A percentile compares a stretch with the other conserved stretches of the same genome.
phyloP scores from a whole-genome alignment of 2,113 vertebrate genomes.

The Syrrhaptes paradoxus region DNA sequence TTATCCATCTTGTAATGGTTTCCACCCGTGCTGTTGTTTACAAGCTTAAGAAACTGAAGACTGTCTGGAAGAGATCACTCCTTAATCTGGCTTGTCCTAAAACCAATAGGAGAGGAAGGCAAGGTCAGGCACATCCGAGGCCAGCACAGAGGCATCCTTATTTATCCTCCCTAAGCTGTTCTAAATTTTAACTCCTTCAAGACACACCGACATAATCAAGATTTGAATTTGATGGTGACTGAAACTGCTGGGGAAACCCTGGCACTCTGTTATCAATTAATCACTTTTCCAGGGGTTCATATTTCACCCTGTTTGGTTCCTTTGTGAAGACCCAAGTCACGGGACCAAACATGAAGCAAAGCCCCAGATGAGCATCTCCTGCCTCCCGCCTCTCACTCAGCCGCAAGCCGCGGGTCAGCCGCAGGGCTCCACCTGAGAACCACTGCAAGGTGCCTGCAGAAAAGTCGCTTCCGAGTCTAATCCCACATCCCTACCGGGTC shows the following conservation, averaged over 20 bases:
- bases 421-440: neutral
- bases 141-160: constrained; percentile 9
- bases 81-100: constrained; percentile 54
- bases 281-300: neutral
- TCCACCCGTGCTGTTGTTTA: constrained; percentile 31
- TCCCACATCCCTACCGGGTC: neutral
- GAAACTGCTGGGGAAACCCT: neutral
- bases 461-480: neutral
- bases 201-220: neutral
- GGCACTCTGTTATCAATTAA: neutral
- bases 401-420: neutral
- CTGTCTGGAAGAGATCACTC: constrained; percentile 38
- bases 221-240: neutral
- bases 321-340: neutral
- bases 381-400: neutral
- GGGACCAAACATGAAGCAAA: neutral
- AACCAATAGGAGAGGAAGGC: constrained; percentile 22
- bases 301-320: neutral
- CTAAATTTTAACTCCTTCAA: constrained; percentile 24
- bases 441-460: neutral
- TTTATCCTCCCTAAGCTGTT: constrained; percentile 33
- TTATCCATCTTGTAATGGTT: neutral
- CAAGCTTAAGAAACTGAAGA: constrained; percentile 43
- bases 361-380: neutral
- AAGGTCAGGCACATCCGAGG: constrained; percentile 2